Base-by-base conservation (phyloP, 92 coral and sea anemone species). In the Paramuricea clavata region DNA sequence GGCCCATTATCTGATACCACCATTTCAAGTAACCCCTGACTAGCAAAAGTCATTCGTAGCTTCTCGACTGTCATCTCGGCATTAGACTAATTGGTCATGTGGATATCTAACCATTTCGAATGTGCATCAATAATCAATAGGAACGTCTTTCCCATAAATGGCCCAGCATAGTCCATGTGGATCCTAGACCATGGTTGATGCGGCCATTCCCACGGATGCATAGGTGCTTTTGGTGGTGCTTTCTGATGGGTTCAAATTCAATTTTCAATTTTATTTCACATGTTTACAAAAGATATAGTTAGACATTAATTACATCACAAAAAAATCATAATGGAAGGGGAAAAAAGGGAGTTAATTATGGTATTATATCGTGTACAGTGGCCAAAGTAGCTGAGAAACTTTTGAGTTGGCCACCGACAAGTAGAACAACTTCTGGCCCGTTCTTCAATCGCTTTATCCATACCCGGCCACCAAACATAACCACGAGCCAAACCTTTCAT, bases 121-220 rank as follows among this genome's bases (percentile, higher is more conserved):
- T 68, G 27, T 31, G 94, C 94, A 85, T 85, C 85, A 0, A 88
- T 52, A 1, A 84, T 52, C 5, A 92, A 69, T 0, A 92, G 67
- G 35, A 92, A 85, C 85, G 79, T 85, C n/a, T n/a, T 60, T 77
- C 90, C 87, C 73, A 62, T 60, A 61, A 69, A 81, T 15, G 94
- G 90, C 7, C 90, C 92, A 4, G 92, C 90, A 67, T 88, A 74
- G 67, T 92, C 94, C 23, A 88, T 68, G 69, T 85, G 88, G 10
- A 84, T 65, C 21, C 83, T 21, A 47, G 89, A 84, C 90, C 90
- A 88, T 10, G 89, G 88, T 28, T 62, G 73, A 16, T 78, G 83
- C 22, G 89, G 89, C 81, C 89, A 75, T 74, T 88, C 92, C 90
- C 90, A 85, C 61, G 88, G 92, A 74, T 86, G 90, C 8, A 78